These are phyloP conservation scores for Cacoxenus indagator DNA, from an alignment of 2,888 invertebrate genomes.

Conservation along the genomic window DNA sequence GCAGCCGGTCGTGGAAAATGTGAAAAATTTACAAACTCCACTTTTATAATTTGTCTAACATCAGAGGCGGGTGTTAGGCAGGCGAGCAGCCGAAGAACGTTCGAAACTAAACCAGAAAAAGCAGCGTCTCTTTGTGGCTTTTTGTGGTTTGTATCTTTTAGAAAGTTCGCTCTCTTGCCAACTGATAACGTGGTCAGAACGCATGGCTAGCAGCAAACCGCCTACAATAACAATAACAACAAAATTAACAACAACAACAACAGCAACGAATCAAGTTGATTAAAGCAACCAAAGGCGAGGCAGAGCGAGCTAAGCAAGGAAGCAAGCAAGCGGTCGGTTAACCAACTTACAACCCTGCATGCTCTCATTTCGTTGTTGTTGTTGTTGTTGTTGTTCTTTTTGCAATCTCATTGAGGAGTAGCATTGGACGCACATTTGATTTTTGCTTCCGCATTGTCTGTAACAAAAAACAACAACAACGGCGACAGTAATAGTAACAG, in stretches of 20 bases:
- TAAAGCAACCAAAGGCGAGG: background rate
- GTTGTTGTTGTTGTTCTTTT: conserved; percentile 3
- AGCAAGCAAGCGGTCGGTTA: background rate
- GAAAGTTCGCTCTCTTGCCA: background rate
- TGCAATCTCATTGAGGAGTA: conserved; percentile 8
- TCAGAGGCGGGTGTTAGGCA: background rate
- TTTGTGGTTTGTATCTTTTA: background rate
- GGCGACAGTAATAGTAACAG: background rate
- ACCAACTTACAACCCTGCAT: conserved; percentile 36
- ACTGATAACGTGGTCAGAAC: background rate
- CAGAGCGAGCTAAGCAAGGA: background rate
- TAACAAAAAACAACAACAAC: background rate
- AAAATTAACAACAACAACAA: background rate
- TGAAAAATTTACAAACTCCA: background rate
- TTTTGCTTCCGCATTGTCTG: conserved; percentile 43
- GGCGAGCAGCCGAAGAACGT: too few species aligned
- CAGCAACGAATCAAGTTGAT: background rate
- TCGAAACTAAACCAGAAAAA: too few species aligned
- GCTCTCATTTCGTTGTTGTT: background rate
- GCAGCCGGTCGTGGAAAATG: background rate
- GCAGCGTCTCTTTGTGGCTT: too few species aligned
- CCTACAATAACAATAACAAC: background rate
- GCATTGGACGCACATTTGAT: conserved; percentile 1
- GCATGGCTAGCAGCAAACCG: background rate
- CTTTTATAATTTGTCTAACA: conserved; percentile 10